A percentile compares a stretch with the other conserved stretches of the same genome.
Conservation (phyloP, 2,797 vertebrate species). For the Chromis chromis region DNA sequence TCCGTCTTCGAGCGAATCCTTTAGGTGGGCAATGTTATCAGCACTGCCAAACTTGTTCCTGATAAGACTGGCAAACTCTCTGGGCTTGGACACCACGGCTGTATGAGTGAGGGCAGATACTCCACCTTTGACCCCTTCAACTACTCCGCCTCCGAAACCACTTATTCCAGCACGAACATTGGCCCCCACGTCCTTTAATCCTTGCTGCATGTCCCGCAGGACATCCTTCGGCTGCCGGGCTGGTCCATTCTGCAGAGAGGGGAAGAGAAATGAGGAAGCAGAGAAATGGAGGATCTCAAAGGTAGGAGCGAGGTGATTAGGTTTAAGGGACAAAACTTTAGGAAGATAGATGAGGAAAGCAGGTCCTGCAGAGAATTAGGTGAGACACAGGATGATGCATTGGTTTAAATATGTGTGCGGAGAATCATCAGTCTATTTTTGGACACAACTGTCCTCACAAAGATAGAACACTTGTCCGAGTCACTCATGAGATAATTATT, state of each 20-base stretch:
- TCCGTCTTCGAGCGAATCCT: constrained; percentile 90
- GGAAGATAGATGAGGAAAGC: constrained; percentile 51
- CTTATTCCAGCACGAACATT: constrained; percentile 97
- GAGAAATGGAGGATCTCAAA: constrained; percentile 55
- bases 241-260: constrained; percentile 88
- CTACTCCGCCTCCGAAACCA: constrained; percentile 95
- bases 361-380: constrained; percentile 47
- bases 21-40: constrained; percentile 96
- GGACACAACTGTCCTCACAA: constrained; percentile 46
- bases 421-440: constrained; percentile 47
- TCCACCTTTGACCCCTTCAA: constrained; percentile 95
- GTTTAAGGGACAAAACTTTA: constrained; percentile 49
- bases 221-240: constrained; percentile 97
- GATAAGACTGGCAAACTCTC: constrained; percentile 96
- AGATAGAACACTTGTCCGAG: constrained; percentile 32
- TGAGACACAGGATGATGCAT: constrained; percentile 53
- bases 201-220: constrained; percentile 98
- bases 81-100: constrained; percentile 94
- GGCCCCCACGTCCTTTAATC: constrained; percentile 95
- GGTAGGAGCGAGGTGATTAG: constrained; percentile 45
- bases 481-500: constrained; percentile 28
- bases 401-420: constrained; percentile 46
- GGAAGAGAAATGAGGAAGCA: constrained; percentile 58
- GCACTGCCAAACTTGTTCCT: constrained; percentile 98
- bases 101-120: constrained; percentile 95